Base-by-base conservation (phyloP, 2,113 vertebrate genomes). In the Parotia lawesii region DNA sequence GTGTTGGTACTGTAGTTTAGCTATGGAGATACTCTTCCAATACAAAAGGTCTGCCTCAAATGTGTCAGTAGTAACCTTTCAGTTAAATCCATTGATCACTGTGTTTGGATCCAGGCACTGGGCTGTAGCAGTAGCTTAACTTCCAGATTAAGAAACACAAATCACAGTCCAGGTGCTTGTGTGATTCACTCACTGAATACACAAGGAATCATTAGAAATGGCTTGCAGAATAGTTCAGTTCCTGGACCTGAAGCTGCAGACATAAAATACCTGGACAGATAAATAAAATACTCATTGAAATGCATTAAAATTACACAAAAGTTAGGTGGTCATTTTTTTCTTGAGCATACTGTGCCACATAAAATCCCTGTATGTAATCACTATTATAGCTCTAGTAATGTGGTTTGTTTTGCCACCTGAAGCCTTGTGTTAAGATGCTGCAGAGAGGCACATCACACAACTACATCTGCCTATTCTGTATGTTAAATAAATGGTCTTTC, bases 401-500 rank as follows among this genome's bases (percentile, higher is more conserved):
- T 69, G 12, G 54, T 69, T 94, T 90, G 38, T 92, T 94, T 88
- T 93, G 62, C 67, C 62, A 87, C 38, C 25, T 72, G 72, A 95
- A 96, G 45, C 24, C n/a, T 82, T 80, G 47, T 50, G 56, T 88
- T 87, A 72, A 89, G 84, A 72, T 60, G 60, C 51, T 78, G 60
- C 77, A 85, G 61, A 93, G n/a, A 27, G 50, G 47, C 1, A 0
- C 57, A 70, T 95, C 82, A 78, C n/a, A 48, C 18, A 82, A 42
- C 44, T 70, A 44, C 37, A 80, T 77, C 53, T 90, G 54, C 87
- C 81, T 92, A 89, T 93, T 96, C 85, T 94, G 50, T 64, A 78
- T 61, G 65, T 79, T 94, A 94, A 95, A 94, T 93, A 95, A 96
- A 94, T 86, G 93, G 71, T 95, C 65, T 92, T 94, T 78, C 81